phyloP scores from a whole-genome alignment of 2,113 vertebrate genomes.

The Tylochromis polylepis region DNA sequence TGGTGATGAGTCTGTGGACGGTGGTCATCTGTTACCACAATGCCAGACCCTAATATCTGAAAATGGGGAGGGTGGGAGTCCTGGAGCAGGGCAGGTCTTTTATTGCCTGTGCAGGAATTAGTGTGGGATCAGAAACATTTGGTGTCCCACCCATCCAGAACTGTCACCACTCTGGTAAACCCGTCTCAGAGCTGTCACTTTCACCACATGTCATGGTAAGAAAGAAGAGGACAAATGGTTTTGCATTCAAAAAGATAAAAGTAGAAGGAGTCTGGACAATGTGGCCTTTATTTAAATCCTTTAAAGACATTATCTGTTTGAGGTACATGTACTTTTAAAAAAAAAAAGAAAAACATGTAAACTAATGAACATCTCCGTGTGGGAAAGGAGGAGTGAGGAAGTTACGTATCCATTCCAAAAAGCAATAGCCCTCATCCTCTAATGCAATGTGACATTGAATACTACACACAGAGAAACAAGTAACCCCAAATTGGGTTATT shows the following conservation, averaged over 20 bases:
- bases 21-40: slow-evolving; percentile 52
- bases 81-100: not conserved
- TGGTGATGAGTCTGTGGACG: slow-evolving; percentile 39
- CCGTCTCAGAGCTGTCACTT: not conserved
- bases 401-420: slow-evolving; percentile 41
- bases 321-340: slow-evolving; percentile 30
- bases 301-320: slow-evolving; percentile 47
- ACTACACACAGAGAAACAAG: slow-evolving; percentile 76
- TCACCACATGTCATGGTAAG: not conserved
- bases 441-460: slow-evolving; percentile 75
- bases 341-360: not conserved
- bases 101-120: not conserved
- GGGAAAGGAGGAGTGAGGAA: slow-evolving; percentile 29
- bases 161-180: not conserved
- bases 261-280: not conserved
- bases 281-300: not conserved
- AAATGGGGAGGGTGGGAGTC: not conserved
- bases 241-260: not conserved
- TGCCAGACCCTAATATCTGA: slow-evolving; percentile 26
- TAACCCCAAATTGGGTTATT: slow-evolving; percentile 79
- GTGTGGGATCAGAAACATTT: not conserved
- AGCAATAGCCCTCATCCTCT: slow-evolving; percentile 62
- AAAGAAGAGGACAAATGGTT: not conserved
- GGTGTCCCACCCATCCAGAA: not conserved
- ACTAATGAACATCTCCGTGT: slow-evolving; percentile 11